Percentiles rank a stretch among this genome's conserved stretches.
Conservation (phyloP, 2,888 invertebrate genomes). For the Druceiella hillmani region DNA sequence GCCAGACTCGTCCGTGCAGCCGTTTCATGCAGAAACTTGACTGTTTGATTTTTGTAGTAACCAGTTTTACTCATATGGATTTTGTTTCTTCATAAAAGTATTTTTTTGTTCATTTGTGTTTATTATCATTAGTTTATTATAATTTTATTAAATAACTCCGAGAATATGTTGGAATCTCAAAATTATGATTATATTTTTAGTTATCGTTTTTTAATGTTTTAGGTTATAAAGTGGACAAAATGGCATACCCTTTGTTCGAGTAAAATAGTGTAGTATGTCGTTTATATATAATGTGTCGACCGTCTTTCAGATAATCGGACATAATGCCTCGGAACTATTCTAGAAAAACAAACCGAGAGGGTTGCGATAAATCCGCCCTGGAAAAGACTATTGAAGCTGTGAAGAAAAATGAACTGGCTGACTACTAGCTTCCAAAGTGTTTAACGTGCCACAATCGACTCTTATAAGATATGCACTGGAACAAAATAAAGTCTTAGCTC, state of each 20-base stretch:
- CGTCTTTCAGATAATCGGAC: no score
- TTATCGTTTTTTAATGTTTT: neutral
- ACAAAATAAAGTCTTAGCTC: no score
- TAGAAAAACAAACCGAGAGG: no score
- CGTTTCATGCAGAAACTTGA: neutral
- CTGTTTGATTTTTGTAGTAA: neutral
- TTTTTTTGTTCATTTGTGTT: neutral
- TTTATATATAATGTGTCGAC: no score
- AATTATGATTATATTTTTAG: neutral
- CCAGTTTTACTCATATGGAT: neutral
- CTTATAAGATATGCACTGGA: no score
- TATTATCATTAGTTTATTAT: neutral
- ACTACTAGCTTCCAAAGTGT: neutral
- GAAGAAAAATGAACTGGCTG: neutral
- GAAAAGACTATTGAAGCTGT: neutral
- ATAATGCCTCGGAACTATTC: no score
- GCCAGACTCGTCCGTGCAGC: neutral
- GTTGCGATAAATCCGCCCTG: neutral
- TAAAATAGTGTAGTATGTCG: neutral
- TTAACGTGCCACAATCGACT: neutral
- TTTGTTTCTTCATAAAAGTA: neutral
- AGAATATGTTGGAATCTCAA: neutral
- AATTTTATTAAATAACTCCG: neutral
- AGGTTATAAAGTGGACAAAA: slow-evolving; percentile 1
- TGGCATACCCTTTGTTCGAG: no score